phyloP scores from a whole-genome alignment of 2,113 vertebrate genomes.

The Pituophis catenifer region DNA sequence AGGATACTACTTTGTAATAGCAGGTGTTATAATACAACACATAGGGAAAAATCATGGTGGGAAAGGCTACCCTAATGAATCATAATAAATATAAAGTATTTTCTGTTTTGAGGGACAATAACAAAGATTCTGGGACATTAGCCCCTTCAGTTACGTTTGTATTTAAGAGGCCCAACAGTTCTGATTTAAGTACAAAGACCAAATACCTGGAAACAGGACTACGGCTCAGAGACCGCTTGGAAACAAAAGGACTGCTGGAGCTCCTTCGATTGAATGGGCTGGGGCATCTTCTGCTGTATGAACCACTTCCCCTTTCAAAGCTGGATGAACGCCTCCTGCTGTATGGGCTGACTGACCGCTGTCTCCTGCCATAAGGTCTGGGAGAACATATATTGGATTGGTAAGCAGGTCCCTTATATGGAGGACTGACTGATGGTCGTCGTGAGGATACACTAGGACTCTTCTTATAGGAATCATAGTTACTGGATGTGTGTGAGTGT shows the following conservation, averaged over 20 bases:
- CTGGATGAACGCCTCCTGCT: constrained; percentile 87
- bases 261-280: constrained; percentile 82
- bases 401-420: constrained; percentile 84
- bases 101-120: background rate
- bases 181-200: no score
- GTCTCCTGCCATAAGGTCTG: constrained; percentile 80
- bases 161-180: background rate
- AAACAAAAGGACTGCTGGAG: constrained; percentile 87
- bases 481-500: constrained; percentile 75
- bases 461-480: constrained; percentile 76
- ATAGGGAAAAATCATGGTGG: no score
- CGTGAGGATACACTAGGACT: constrained; percentile 70
- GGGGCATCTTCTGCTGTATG: constrained; percentile 77
- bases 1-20: no score
- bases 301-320: constrained; percentile 89
- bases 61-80: background rate
- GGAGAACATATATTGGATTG: constrained; percentile 74
- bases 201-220: constrained; percentile 89
- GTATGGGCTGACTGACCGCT: constrained; percentile 87
- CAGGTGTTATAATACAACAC: no score
- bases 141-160: background rate
- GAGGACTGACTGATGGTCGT: constrained; percentile 80
- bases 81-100: background rate
- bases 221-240: constrained; percentile 88
- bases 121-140: background rate